Conservation (phyloP, 2,888 invertebrate genomes). For the Ormyrus nitidulus region DNA sequence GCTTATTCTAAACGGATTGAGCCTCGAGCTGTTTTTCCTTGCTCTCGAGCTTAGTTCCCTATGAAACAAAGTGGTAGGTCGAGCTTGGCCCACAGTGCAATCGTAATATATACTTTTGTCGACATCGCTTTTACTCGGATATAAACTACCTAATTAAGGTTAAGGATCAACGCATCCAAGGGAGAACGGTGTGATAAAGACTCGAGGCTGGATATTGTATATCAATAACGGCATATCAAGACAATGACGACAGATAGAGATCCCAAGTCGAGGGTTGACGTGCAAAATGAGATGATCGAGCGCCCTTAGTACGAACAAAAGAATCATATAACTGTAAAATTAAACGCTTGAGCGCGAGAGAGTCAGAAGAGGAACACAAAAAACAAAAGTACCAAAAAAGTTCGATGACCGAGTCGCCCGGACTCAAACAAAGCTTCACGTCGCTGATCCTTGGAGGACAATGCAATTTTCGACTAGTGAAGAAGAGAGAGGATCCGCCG, state of each 20-base stretch:
- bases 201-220: conserved; percentile 15
- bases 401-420: conserved; percentile 30
- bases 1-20: neutral
- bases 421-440: neutral
- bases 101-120: conserved; percentile 4
- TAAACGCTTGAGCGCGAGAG: neutral
- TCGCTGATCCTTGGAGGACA: conserved; percentile 20
- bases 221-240: conserved; percentile 52
- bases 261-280: neutral
- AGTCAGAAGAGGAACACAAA: conserved; percentile 6
- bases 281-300: conserved; percentile 21
- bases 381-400: conserved; percentile 35
- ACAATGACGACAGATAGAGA: neutral
- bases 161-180: too few relatives aligned
- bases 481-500: neutral
- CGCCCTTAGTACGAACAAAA: conserved; percentile 6
- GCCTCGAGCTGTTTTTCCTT: neutral
- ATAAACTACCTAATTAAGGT: neutral
- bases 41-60: neutral
- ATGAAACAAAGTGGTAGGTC: neutral
- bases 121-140: neutral
- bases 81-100: conserved; percentile 33
- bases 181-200: neutral
- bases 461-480: conserved; percentile 4
- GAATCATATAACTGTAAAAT: conserved; percentile 26